Percentiles rank a stretch among this genome's conserved stretches.
Evolutionary conservation across 2,113 vertebrate species (phyloP).

Genomic region (Syrmaticus mikado): DNA sequence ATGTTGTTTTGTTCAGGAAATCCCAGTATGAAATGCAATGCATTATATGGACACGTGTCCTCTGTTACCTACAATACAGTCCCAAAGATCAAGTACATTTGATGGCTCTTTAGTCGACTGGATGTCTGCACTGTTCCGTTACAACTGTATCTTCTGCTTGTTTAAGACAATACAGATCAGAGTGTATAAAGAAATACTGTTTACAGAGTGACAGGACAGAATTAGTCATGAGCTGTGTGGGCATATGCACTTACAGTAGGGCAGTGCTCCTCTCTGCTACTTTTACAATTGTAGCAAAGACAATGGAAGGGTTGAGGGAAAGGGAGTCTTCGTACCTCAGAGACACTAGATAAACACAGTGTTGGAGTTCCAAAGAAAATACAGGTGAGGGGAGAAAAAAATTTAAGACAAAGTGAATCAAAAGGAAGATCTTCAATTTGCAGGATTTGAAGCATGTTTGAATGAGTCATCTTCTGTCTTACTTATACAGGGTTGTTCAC

Average conservation of each 20-base stretch:
- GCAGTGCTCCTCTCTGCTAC: not conserved
- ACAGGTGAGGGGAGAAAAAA: not conserved
- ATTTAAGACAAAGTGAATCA: not conserved
- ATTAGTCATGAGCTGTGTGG: not conserved
- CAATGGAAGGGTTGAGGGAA: not conserved
- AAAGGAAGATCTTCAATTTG: not conserved
- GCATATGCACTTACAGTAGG: fast-evolving
- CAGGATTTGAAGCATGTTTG: not conserved
- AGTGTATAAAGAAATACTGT: not conserved
- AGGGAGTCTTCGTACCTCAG: not conserved
- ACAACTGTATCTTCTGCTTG: not conserved
- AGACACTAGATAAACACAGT: not conserved
- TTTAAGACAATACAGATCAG: not conserved
- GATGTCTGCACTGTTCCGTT: not conserved
- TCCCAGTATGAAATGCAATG: not conserved
- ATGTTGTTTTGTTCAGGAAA: not conserved
- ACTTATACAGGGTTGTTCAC: not conserved
- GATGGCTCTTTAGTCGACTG: not conserved
- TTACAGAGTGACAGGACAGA: not conserved
- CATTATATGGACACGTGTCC: too few species aligned
- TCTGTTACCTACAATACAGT: not conserved
- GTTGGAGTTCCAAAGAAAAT: not conserved
- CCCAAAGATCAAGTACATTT: not conserved
- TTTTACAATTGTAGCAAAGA: not conserved
- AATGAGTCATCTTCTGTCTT: not conserved